Base-by-base conservation (phyloP, 2,888 invertebrate genomes). In the Pachycephus smyrnensis region DNA sequence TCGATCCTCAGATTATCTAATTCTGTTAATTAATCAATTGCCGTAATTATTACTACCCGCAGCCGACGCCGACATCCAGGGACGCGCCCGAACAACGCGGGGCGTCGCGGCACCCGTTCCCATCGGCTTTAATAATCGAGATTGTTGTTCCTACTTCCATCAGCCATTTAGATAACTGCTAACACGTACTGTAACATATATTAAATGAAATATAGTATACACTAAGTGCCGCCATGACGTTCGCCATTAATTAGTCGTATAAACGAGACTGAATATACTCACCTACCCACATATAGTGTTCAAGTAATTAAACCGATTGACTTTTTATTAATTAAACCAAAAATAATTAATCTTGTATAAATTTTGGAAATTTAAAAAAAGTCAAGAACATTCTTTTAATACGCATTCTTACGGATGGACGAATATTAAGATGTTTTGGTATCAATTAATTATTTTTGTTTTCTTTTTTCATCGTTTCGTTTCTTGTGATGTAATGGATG, bases 21-120 rank as follows among this genome's bases (percentile, higher is more conserved):
- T 90, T 90, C 86, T 83, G 85, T 88, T 89, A 90, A 91, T 91
- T 89, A 88, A 89, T 87, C 89, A 89, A 90, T 89, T 89, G 88
- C 81, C 80, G 84, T 88, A 88, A 88, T 89, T 88, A 88, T 87
- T 82, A 80, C 82, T 82, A 80, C 85, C 85, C 84, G 83, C 82
- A 86, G 78, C 75, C 74, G 80, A 23, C 75, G 73, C 78, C 73
- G 77, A 36, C 33, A 15, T 40, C 40, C 15, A 40, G 40, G 40
- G 40, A 40, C 40, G 40, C 40, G 15, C 6, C 15, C 31, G 23
- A 23, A 69, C 32, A n/a, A 69, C 30, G 32, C 69, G 74, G 36
- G 74, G 68, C 33, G 68, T n/a, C 73, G 32, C n/a, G 35, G 55
- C 71, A 71, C 68, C 73, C 69, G 75, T 78, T 78, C 78, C 77